Base-by-base conservation (phyloP, 2,113 vertebrate genomes). In the Pangasianodon hypophthalmus region DNA sequence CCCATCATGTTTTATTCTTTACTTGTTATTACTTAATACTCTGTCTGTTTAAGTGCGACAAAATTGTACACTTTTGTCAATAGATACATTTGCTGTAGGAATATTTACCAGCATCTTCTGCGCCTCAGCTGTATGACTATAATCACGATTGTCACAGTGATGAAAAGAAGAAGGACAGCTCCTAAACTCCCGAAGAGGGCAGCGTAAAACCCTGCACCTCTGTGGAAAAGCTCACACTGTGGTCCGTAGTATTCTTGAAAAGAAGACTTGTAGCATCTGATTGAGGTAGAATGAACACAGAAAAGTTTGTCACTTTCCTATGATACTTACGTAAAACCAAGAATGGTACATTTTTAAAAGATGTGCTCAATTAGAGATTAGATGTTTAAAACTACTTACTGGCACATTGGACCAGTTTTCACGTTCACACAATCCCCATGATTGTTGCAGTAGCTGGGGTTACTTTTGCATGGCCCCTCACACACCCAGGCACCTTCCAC, bases 111-210 rank as follows among this genome's bases (percentile, higher is more conserved):
- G 87, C 37, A 1, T 8, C 50, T 1, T 0, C 0, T 87, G 5
- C 19, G 64, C 87, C 85, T 93, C 80, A 73, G 94, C 90, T 29
- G 77, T 41, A 92, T 91, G 60, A 93, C 41, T 14, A 90, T 10
- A 62, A 93, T 37, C 13, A 92, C 80, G 79, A 88, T 90, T 29
- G 90, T 69, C 26, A 93, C 1, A 29, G 94, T 88, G 29, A 94
- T 87, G 32, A 93, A 85, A 29, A 95, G 48, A 16, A 96, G 84
- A 60, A 96, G 67, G 1, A 50, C 94, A 3, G 21, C 93, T 48
- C 90, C 91, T 62, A 96, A 75, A 52, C 96, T 92, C 24, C 95
- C 96, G 75, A 96, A 96, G 21, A 96, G 85, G 3, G 93, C 94
- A 18, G 91, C 95, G 69, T 96, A 96, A 92, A 96, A 96, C 77